Base-by-base conservation (phyloP, 2,888 invertebrate genomes). In the Cephus nigrinus region DNA sequence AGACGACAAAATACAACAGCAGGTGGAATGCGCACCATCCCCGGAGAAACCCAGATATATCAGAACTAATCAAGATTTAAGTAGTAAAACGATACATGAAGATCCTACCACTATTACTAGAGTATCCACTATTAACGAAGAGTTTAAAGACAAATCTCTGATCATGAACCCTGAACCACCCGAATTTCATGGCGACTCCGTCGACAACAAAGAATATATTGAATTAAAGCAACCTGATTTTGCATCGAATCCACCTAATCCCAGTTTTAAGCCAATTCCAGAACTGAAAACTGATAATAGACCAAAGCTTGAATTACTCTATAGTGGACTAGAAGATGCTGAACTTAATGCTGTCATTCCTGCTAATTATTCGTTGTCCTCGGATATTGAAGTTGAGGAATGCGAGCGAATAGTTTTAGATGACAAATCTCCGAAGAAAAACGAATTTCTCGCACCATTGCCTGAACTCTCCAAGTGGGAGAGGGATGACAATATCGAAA, bases 381-480 rank as follows among this genome's bases (percentile, higher is more conserved):
- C 89, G 11, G 85, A 87, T 68, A 80, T 83, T 11, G 85, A 86
- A 30, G 79, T 73, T 32, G 81, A 84, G 55, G 83, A 85, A 36
- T 76, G 76, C 5, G 78, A 75, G 30, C 84, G 83, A 74, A 69
- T 69, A 23, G 68, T 34, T 1, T 23, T 55, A 23, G 77, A 75
- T n/a, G 79, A 31, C 5, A 82, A 80, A 73, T 89, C 89, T 1
- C 89, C 88, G 31, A 90, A 88, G 79, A 89, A 93, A 85, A 92
- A 92, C 75, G 95, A 95, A 90, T 94, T 96, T 89, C 90, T 96
- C 76, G 96, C 96, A 30, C 95, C 94, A 3, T 85, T 96, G 79
- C 97, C 97, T 0, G 97, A 96, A 87, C 92, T 95, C 75, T 97
- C 97, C 1, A 97, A 97, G 91, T 98, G 98, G 98, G 98, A 98